Evolutionary conservation across 2,888 invertebrate genomes (phyloP), one percentile per base, ranked within the genome.

Genomic region (Nipponacmea schrenckii): DNA sequence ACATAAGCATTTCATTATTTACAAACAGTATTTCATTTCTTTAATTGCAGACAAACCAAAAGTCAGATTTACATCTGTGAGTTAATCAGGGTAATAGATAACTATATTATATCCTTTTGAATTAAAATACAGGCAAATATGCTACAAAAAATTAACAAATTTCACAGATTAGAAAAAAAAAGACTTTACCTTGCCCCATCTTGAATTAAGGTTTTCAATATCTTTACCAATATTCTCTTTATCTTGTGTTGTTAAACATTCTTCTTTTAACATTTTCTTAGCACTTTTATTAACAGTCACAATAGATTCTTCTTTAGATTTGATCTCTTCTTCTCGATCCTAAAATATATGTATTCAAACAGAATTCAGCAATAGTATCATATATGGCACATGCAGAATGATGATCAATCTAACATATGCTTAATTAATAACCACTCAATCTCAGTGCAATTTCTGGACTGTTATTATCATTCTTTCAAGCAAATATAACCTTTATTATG

Each of bases 321-420:
- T 70, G 48, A 87, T 75, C 50, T 87, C 86, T 71, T 84, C 86
- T 74, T 85, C 83, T 20, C 86, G 79, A 70, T 86, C 87, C 87
- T 87, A 50, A 14, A 76, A 62, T 12, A 65, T 7, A 64, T 12
- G 0, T 39, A 1, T 20, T 64, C 7, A 24, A 17, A 15, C n/a
- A 31, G 24, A 5, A 4, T 4, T 56, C 8, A 56, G n/a, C 56
- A 20, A 56, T 20, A 5, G 2, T n/a, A 2, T 7, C 31, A 31
- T 31, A n/a, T n/a, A n/a, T n/a, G n/a, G n/a, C 8, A 39, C 39
- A 39, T 39, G 39, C 10, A 39, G 10, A 8, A 39, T 39, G 39
- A 39, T n/a, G n/a, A n/a, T n/a, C 39, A 31, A 31, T 31, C 31
- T 39, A 1, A 39, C 39, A 39, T 7, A 39, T 39, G 39, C 10